phyloP scores from a whole-genome alignment of 23 tunicate genomes.

The Ascidia mentula region DNA sequence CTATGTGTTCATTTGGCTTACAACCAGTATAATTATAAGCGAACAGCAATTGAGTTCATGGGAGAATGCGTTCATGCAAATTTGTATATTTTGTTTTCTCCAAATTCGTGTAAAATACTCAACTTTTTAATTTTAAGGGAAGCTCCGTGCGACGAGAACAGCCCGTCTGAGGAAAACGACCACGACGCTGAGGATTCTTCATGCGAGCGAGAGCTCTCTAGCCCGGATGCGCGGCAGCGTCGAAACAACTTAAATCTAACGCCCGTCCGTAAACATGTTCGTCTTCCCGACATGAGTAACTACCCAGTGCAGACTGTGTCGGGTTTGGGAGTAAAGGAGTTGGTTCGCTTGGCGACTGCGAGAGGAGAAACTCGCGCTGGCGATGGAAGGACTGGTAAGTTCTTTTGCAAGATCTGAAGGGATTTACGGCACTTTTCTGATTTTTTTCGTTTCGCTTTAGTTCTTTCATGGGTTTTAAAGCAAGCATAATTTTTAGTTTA shows the following conservation, averaged over 20 bases:
- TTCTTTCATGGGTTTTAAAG: too few relatives aligned
- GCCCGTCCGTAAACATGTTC: slow-evolving; percentile 58
- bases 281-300: slow-evolving; percentile 46
- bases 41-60: too few relatives aligned
- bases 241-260: slow-evolving; percentile 49
- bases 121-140: too few relatives aligned
- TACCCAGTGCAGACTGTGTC: slow-evolving; percentile 54
- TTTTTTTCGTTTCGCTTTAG: too few relatives aligned
- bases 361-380: slow-evolving; percentile 31
- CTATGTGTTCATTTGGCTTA: not conserved
- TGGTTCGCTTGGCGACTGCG: slow-evolving; percentile 41
- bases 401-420: too few relatives aligned
- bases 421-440: too few relatives aligned
- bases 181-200: slow-evolving; percentile 14
- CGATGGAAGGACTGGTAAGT: not conserved
- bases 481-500: too few relatives aligned
- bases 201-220: slow-evolving; percentile 25
- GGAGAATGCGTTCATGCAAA: too few relatives aligned
- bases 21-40: too few relatives aligned
- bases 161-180: not conserved
- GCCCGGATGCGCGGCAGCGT: slow-evolving; percentile 56
- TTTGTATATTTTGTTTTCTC: too few relatives aligned
- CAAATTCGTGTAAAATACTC: too few relatives aligned
- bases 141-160: not conserved
- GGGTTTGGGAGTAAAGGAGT: slow-evolving; percentile 34